A percentile compares a stretch with the other conserved stretches of the same genome.
phyloP scores from a whole-genome alignment of 2,797 vertebrate genomes.

The Tragelaphus eurycerus region DNA sequence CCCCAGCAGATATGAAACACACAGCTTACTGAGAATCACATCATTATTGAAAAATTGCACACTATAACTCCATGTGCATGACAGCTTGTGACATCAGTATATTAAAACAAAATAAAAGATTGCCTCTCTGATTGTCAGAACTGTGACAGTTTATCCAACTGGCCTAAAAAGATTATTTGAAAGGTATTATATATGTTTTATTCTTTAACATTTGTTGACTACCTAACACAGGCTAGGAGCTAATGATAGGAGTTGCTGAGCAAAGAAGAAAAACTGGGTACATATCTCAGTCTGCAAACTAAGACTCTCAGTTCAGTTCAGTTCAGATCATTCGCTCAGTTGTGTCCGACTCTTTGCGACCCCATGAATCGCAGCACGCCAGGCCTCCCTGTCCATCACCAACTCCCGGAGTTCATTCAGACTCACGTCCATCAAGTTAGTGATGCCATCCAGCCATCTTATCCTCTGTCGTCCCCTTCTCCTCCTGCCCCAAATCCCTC shows the following conservation, averaged over 20 bases:
- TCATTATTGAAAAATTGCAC: neutral
- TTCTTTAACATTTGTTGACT: neutral
- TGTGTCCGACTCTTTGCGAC: too few species aligned
- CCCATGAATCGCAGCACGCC: too few species aligned
- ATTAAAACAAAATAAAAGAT: slow-evolving; percentile 36
- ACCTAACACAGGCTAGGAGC: neutral
- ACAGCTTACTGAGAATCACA: slow-evolving; percentile 7
- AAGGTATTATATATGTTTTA: neutral
- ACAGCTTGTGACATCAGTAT: neutral
- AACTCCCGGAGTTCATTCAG: too few species aligned
- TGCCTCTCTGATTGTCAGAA: neutral
- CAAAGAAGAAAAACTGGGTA: neutral
- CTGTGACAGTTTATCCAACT: neutral
- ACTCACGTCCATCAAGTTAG: too few species aligned
- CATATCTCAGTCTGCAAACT: neutral
- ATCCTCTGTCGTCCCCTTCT: too few species aligned
- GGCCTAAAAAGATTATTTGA: neutral
- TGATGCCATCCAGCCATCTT: too few species aligned
- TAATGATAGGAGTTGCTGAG: neutral
- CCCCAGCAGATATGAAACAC: neutral
- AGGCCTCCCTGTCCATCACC: too few species aligned
- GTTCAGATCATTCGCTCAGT: too few species aligned
- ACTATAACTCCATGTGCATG: neutral
- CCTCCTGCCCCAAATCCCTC: too few species aligned
- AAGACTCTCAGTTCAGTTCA: too few species aligned